phyloP scores from a whole-genome alignment of 2,888 invertebrate species.

The Synergus gifuensis region DNA sequence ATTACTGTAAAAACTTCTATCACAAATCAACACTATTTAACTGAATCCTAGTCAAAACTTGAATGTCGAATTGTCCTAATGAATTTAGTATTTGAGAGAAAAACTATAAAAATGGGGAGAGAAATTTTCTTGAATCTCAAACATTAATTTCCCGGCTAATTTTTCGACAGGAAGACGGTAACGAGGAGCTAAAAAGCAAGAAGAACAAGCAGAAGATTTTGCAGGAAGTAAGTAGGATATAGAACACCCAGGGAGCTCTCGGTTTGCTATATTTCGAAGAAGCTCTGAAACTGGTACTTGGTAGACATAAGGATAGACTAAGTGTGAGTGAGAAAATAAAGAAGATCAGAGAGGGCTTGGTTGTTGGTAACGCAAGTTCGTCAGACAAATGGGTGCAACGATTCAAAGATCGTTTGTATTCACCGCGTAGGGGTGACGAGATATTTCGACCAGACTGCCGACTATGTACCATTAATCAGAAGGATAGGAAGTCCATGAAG shows the following conservation, averaged over 20 bases:
- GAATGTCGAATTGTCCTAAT: too few species aligned
- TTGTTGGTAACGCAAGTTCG: background rate
- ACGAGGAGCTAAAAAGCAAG: slow-evolving; percentile 2
- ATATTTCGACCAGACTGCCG: slow-evolving; percentile 31
- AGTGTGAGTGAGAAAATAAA: slow-evolving; percentile 14
- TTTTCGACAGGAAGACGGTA: background rate
- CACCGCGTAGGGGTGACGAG: slow-evolving; percentile 12
- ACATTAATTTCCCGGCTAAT: background rate
- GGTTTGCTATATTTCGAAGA: background rate
- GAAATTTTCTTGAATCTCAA: too few species aligned
- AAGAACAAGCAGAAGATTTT: background rate
- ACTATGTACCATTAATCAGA: slow-evolving; percentile 19
- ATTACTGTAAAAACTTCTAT: too few species aligned
- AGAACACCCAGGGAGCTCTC: slow-evolving; percentile 1
- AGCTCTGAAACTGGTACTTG: background rate
- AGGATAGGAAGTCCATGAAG: slow-evolving; percentile 25
- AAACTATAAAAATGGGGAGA: too few species aligned
- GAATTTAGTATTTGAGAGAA: too few species aligned
- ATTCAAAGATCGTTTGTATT: slow-evolving; percentile 36
- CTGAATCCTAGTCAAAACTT: too few species aligned
- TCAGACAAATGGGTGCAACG: slow-evolving; percentile 30
- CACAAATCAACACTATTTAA: too few species aligned
- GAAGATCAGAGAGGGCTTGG: background rate
- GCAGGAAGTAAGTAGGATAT: background rate
- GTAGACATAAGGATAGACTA: background rate